These are phyloP conservation scores for Poliocrania exsul DNA, from an alignment of 2,797 vertebrate genomes.

Conservation along the genomic window DNA sequence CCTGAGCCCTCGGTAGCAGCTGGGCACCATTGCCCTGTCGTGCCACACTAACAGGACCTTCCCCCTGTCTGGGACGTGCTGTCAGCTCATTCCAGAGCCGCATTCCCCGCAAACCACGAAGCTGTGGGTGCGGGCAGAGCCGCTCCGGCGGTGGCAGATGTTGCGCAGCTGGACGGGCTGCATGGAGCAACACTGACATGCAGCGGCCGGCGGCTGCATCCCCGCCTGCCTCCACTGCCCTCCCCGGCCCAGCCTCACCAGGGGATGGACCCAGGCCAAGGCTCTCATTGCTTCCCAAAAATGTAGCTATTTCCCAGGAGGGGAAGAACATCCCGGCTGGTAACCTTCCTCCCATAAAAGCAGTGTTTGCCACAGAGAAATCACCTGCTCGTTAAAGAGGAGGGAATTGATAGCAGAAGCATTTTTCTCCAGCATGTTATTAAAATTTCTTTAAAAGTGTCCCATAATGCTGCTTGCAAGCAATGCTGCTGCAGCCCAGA, in stretches of 20 bases:
- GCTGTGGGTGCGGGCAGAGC: not conserved
- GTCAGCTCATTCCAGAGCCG: not conserved
- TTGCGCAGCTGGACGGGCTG: slow-evolving; percentile 17
- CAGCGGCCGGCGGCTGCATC: not conserved
- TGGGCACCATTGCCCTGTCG: accelerated
- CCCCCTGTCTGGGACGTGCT: not conserved
- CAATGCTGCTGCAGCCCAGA: not conserved
- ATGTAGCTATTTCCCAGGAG: not conserved
- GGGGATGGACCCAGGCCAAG: not conserved
- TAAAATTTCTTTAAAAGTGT: not conserved
- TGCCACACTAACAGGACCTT: not conserved
- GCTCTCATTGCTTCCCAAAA: not conserved
- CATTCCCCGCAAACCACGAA: accelerated
- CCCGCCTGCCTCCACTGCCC: not conserved
- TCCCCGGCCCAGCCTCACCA: not conserved
- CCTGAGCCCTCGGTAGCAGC: not conserved
- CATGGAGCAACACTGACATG: slow-evolving; percentile 51
- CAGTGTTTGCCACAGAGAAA: not conserved
- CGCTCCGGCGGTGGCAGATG: not conserved
- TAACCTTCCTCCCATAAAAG: not conserved
- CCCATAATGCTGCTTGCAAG: not conserved
- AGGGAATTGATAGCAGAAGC: not conserved
- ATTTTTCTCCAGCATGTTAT: not conserved
- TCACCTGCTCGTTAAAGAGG: not conserved
- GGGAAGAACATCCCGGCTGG: not conserved